phyloP scores from a whole-genome alignment of 2,113 vertebrate species.

The Xiphophorus hellerii region DNA sequence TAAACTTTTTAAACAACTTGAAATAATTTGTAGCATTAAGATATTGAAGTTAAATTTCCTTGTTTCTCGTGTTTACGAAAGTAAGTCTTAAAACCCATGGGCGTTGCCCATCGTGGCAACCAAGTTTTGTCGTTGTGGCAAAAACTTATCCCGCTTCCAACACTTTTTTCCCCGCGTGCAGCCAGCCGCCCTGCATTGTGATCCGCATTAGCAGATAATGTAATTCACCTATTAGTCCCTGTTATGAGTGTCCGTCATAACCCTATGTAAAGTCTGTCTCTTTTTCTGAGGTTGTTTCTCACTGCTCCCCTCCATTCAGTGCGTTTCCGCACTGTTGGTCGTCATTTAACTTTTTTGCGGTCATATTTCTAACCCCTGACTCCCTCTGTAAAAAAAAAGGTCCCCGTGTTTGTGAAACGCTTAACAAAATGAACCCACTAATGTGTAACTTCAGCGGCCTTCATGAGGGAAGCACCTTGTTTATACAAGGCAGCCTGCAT shows the following conservation, averaged over 20 bases:
- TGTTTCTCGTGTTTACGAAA: no score
- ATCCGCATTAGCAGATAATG: not conserved
- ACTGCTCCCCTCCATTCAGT: not conserved
- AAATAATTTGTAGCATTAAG: not conserved
- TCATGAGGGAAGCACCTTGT: not conserved
- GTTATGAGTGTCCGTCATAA: not conserved
- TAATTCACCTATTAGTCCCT: not conserved
- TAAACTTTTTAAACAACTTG: not conserved
- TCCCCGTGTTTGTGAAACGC: no score
- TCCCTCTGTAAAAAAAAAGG: no score
- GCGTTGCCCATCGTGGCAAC: constrained; percentile 61
- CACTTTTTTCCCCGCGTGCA: not conserved
- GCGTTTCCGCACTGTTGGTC: no score
- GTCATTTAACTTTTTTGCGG: no score
- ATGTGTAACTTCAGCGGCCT: not conserved
- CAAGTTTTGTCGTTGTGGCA: constrained; percentile 51
- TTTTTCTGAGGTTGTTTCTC: not conserved
- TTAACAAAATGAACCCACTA: not conserved
- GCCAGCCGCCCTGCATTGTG: not conserved
- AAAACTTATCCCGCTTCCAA: constrained; percentile 27
- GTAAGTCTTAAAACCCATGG: constrained; percentile 43
- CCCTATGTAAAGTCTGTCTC: no score
- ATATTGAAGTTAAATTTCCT: no score
- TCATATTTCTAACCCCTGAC: no score
- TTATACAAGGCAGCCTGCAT: not conserved